Base-by-base conservation (phyloP, 2,888 invertebrate genomes). In the Epiblema foenella region DNA sequence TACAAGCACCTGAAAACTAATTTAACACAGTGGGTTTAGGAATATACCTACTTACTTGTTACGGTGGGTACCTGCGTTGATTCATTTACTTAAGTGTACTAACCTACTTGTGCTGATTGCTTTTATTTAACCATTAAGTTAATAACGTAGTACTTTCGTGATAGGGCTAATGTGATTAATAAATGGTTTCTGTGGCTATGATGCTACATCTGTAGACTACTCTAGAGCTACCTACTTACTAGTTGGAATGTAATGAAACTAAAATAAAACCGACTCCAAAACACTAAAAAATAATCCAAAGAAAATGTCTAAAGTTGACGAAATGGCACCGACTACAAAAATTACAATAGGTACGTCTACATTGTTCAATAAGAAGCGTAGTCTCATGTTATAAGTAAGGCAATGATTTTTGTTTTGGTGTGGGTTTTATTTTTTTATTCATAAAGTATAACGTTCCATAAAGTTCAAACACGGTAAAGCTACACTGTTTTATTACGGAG, bases 111-210 rank as follows among this genome's bases (percentile, higher is more conserved):
- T 46, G 54, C 42, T 66, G 70, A 70, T 70, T 70, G 70, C 70
- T 70, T 70, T 66, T 70, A 70, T 70, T 70, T 70, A 60, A 60
- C 70, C 70, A 70, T 70, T 66, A 66, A 54, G 29, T 66, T 70
- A 70, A 70, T 70, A 70, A 70, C 63, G 24, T 15, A 46, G 56
- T 62, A 56, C 59, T 65, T 65, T 54, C 58, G 64, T 69, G 52
- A 65, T 37, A 59, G 15, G 20, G 52, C 70, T 70, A 70, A 59
- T 65, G 65, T 69, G 64, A 69, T 69, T 58, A 69, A 51, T 51
- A 56, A 52, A 64, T 63, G 49, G 62, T 56, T 56, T 56, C 20
- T 59, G 24, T 37, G 33, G 49, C 37, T 42, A 18, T 33, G 10
- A 29, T 49, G 12, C 37, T 49, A 18, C 24, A 24, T 4, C 24